Evolutionary conservation across 2,113 vertebrate genomes (phyloP).

Genomic region (Myotis lucifugus): DNA sequence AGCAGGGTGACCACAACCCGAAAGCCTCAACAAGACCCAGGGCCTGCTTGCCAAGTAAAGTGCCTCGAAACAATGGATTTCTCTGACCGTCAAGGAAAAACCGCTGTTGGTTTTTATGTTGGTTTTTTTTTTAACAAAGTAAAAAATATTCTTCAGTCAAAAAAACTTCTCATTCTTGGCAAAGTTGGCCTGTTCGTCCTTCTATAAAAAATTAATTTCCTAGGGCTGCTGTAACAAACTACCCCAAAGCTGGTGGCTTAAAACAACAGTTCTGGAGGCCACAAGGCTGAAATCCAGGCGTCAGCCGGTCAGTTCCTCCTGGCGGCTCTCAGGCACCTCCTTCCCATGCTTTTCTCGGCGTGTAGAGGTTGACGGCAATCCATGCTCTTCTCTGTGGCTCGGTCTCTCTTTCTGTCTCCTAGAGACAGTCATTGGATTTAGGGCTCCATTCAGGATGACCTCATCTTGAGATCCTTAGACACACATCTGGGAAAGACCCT

Average conservation of each 20-base stretch:
- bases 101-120: neutral
- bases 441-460: neutral
- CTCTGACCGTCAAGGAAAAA: neutral
- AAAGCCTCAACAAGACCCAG: neutral
- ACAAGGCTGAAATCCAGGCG: neutral
- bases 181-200: neutral
- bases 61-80: constrained; percentile 20
- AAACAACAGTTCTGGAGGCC: neutral
- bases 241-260: neutral
- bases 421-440: neutral
- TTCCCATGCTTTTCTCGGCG: neutral
- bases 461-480: neutral
- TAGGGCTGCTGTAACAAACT: neutral
- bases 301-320: neutral
- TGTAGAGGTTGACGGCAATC: neutral
- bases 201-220: neutral
- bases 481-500: neutral
- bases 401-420: neutral
- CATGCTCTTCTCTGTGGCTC: neutral
- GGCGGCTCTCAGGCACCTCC: neutral
- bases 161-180: neutral
- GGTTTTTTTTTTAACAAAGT: neutral
- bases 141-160: neutral
- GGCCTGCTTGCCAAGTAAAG: neutral
- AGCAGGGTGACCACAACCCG: neutral